phyloP scores from a whole-genome alignment of 1,140 invertebrate species.

The Zaprionus lachaisei region DNA sequence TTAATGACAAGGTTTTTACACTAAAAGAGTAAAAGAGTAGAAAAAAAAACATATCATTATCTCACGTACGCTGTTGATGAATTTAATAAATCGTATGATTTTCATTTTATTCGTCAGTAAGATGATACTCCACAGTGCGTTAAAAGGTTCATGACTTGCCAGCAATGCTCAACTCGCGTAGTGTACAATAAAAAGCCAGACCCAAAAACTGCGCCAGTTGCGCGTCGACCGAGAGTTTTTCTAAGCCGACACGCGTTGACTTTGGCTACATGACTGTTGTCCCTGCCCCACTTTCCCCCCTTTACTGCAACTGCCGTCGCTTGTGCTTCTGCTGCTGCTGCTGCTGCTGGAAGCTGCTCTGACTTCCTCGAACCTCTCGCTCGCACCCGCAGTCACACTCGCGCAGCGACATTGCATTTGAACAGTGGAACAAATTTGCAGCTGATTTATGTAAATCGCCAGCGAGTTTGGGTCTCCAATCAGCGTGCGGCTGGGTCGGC shows the following conservation, averaged over 20 bases:
- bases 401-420: constrained; percentile 70
- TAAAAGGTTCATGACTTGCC: background rate
- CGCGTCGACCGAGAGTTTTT: constrained; percentile 58
- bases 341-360: constrained; percentile 67
- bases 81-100: no score
- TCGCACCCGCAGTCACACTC: constrained; percentile 47
- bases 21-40: no score
- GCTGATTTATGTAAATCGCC: constrained; percentile 81
- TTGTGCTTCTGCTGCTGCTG: constrained; percentile 29
- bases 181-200: constrained; percentile 13
- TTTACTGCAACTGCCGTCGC: constrained; percentile 5
- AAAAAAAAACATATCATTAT: background rate
- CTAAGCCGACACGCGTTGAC: constrained; percentile 76
- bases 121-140: background rate
- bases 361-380: constrained; percentile 77
- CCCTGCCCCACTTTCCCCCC: background rate
- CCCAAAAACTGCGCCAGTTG: constrained; percentile 48
- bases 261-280: constrained; percentile 49
- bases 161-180: background rate
- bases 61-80: background rate
- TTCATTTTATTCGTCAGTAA: background rate
- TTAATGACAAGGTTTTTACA: no score
- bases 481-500: constrained; percentile 52
- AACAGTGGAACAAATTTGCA: constrained; percentile 82
- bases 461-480: constrained; percentile 65